Conservation (phyloP, 2,888 invertebrate genomes). For the Cephus rjabovi region DNA sequence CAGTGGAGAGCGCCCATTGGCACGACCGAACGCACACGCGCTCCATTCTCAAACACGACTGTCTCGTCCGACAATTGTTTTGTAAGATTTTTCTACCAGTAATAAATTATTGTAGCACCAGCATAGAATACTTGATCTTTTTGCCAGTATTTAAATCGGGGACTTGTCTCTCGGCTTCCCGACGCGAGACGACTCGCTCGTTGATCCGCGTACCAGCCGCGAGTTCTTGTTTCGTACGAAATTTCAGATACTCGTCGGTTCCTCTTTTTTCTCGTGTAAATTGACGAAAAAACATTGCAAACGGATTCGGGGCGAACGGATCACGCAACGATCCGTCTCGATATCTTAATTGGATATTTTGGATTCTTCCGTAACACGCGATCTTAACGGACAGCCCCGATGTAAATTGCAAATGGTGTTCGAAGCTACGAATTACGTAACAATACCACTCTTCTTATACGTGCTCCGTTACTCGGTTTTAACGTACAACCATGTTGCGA, state of each 20-base stretch:
- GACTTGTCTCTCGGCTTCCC: slow-evolving; percentile 27
- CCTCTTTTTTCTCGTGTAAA: too few species aligned
- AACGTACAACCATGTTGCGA: slow-evolving; percentile 15
- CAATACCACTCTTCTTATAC: not conserved
- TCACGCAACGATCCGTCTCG: not conserved
- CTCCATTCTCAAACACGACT: slow-evolving; percentile 26
- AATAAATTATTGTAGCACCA: slow-evolving; percentile 53
- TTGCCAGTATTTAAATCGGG: slow-evolving; percentile 43
- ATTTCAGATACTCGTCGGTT: not conserved
- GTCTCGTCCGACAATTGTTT: slow-evolving; percentile 29
- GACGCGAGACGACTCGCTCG: not conserved
- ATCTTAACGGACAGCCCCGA: not conserved
- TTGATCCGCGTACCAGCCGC: not conserved
- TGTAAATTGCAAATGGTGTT: not conserved
- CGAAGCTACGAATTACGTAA: not conserved
- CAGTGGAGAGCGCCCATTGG: slow-evolving; percentile 10
- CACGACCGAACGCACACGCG: slow-evolving; percentile 12
- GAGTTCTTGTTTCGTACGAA: not conserved
- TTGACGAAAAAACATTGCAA: too few species aligned
- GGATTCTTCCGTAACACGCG: not conserved
- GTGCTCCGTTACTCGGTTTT: not conserved
- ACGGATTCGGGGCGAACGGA: too few species aligned
- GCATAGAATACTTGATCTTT: slow-evolving; percentile 43
- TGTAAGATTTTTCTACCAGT: slow-evolving; percentile 47
- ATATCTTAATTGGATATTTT: slow-evolving; percentile 22